These are phyloP conservation scores for Tenthredo mesomela DNA, from an alignment of 2,888 invertebrate species.

Conservation along the genomic window DNA sequence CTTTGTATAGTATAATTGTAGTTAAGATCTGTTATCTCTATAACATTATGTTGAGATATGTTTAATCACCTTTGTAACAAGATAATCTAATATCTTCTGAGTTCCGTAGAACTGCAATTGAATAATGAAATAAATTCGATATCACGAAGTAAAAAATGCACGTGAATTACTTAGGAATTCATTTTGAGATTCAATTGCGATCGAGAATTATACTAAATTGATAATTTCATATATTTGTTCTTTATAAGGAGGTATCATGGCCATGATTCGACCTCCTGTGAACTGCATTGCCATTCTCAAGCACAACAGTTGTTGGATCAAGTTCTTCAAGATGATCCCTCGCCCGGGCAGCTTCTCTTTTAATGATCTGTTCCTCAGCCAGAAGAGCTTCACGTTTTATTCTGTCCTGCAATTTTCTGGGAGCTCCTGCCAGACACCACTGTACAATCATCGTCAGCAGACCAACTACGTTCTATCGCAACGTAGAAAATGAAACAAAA, in stretches of 20 bases:
- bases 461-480: constrained; percentile 85
- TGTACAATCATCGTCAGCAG: constrained; percentile 86
- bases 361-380: constrained; percentile 87
- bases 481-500: neutral
- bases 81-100: neutral
- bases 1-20: neutral
- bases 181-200: neutral
- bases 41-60: neutral
- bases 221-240: neutral
- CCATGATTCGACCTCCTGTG: constrained; percentile 9
- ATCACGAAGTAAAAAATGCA: neutral
- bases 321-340: constrained; percentile 57
- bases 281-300: constrained; percentile 11
- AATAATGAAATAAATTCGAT: neutral
- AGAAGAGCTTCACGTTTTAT: constrained; percentile 87
- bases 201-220: neutral
- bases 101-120: neutral
- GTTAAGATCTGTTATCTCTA: neutral
- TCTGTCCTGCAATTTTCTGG: constrained; percentile 84
- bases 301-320: neutral
- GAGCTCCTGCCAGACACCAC: constrained; percentile 89
- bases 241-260: neutral
- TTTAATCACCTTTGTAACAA: neutral
- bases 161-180: neutral
- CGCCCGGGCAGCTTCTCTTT: constrained; percentile 83